Evolutionary conservation across 2,888 invertebrate genomes (phyloP).

Genomic region (Ochropleura plecta): DNA sequence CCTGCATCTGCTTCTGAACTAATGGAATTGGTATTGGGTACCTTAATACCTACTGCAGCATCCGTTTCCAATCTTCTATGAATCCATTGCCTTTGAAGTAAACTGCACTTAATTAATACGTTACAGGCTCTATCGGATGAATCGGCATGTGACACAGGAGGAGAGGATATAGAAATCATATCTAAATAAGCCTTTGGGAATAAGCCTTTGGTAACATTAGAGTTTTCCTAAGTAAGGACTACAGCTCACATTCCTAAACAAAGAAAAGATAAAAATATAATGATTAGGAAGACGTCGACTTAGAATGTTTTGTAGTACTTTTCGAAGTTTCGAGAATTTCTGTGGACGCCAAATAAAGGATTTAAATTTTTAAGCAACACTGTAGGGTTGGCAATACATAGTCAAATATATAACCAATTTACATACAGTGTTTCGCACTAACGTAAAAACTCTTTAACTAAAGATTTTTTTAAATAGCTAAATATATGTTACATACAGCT

Average conservation of each 20-base stretch:
- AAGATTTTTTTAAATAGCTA: no score
- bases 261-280: not conserved
- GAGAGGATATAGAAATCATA: not conserved
- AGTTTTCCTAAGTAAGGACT: not conserved
- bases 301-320: no score
- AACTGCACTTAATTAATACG: constrained; percentile 53
- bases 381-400: not conserved
- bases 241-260: not conserved
- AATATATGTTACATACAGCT: not conserved
- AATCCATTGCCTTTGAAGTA: constrained; percentile 48
- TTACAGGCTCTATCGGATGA: constrained; percentile 19
- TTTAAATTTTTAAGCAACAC: not conserved
- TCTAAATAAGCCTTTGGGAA: not conserved
- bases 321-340: not conserved
- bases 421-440: no score
- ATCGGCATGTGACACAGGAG: constrained; percentile 4
- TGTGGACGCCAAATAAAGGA: not conserved
- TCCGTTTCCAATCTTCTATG: constrained; percentile 45
- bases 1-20: constrained; percentile 13
- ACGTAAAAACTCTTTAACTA: no score
- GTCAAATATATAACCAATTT: not conserved
- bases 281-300: not conserved
- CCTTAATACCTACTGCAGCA: constrained; percentile 25
- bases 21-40: constrained; percentile 27
- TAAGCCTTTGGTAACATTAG: not conserved